phyloP scores from a whole-genome alignment of 2,797 vertebrate species.

The Neoniphon sammara region DNA sequence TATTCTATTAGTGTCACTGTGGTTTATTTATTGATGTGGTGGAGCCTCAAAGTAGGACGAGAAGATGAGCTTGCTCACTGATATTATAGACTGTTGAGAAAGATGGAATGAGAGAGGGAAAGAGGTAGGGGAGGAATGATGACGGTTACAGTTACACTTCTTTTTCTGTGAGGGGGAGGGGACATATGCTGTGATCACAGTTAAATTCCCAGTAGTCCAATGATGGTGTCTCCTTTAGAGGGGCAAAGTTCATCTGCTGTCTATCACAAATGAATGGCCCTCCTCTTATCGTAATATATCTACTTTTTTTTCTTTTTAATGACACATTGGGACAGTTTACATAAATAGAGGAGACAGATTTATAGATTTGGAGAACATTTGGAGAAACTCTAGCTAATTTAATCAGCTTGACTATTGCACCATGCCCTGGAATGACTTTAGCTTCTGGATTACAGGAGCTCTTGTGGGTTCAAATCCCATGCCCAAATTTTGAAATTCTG shows the following conservation, averaged over 20 bases:
- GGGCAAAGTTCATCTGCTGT: slow-evolving; percentile 2
- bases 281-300: not conserved
- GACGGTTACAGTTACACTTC: slow-evolving; percentile 41
- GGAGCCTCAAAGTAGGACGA: slow-evolving; percentile 74
- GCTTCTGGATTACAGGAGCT: not conserved
- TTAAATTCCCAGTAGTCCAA: not conserved
- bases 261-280: not conserved
- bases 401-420: too few species aligned
- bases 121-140: slow-evolving; percentile 37
- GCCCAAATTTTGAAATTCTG: not conserved
- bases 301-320: not conserved
- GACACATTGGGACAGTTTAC: slow-evolving; percentile 10
- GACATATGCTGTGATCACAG: not conserved
- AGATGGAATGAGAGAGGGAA: slow-evolving; percentile 35
- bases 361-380: not conserved
- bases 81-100: slow-evolving; percentile 62
- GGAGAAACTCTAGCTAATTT: slow-evolving; percentile 30
- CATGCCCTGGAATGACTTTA: not conserved
- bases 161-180: not conserved
- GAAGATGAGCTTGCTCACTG: slow-evolving; percentile 63
- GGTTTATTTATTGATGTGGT: slow-evolving; percentile 80
- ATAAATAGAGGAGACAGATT: not conserved
- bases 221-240: slow-evolving; percentile 7
- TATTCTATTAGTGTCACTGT: slow-evolving; percentile 72
- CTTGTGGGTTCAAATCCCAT: not conserved